Conservation (phyloP, 2,888 invertebrate species). For the Polymixis lichenea region DNA sequence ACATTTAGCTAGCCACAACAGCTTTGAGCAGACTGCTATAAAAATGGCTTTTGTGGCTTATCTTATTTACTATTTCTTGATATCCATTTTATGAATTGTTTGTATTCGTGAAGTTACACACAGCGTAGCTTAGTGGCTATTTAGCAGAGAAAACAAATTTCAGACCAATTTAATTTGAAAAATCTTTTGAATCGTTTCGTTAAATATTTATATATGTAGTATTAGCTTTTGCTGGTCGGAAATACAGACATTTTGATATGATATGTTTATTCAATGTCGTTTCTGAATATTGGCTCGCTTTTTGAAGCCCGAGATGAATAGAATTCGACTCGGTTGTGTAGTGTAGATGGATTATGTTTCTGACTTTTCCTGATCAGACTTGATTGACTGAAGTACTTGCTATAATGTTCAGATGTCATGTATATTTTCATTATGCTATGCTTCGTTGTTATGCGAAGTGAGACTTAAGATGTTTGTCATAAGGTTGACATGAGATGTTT, state of each 20-base stretch:
- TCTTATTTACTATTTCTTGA: conserved; percentile 40
- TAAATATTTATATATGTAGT: background rate
- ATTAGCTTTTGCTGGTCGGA: background rate
- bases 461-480: background rate
- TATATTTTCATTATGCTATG: background rate
- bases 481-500: background rate
- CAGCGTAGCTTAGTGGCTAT: background rate
- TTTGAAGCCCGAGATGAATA: background rate
- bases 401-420: background rate
- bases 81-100: conserved; percentile 37
- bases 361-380: background rate
- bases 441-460: background rate
- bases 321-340: background rate
- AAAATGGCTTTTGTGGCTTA: background rate
- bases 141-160: background rate
- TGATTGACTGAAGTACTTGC: background rate
- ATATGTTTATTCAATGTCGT: background rate
- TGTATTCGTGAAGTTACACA: conserved; percentile 11
- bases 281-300: background rate
- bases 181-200: background rate
- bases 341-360: background rate
- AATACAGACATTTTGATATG: background rate
- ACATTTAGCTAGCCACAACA: background rate
- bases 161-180: background rate
- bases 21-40: background rate